phyloP scores from a whole-genome alignment of 2,113 vertebrate species.

The Hypomesus transpacificus region DNA sequence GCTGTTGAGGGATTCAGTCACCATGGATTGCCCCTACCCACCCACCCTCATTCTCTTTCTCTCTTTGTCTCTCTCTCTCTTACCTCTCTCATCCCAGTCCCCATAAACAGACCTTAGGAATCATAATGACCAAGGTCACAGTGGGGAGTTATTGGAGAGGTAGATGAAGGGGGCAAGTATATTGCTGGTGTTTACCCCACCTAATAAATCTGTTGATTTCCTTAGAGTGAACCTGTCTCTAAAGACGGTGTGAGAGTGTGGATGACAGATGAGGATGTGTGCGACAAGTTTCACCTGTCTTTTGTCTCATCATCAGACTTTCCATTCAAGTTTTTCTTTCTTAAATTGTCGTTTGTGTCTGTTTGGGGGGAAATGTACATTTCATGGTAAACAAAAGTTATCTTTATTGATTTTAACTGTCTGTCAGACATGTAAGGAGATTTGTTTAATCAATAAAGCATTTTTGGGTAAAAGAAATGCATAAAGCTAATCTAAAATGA shows the following conservation, averaged over 20 bases:
- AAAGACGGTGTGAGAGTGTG: neutral
- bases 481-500: neutral
- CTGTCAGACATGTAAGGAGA: too few relatives aligned
- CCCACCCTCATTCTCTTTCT: constrained; percentile 1
- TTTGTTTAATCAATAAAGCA: neutral
- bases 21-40: constrained; percentile 23
- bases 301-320: neutral
- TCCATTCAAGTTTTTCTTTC: neutral
- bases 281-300: neutral
- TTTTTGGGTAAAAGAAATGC: neutral
- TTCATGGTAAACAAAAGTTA: too few relatives aligned
- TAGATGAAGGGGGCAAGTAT: constrained; percentile 22
- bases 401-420: too few relatives aligned
- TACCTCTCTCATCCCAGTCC: neutral
- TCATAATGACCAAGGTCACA: constrained; percentile 34
- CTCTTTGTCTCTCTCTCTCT: neutral
- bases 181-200: constrained; percentile 22
- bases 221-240: constrained; percentile 5
- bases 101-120: constrained; percentile 33
- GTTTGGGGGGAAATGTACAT: too few relatives aligned
- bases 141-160: constrained; percentile 30
- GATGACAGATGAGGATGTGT: neutral
- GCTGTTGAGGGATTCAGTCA: constrained; percentile 45
- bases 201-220: constrained; percentile 25
- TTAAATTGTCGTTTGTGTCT: too few relatives aligned